Base-by-base conservation (phyloP, 2,113 vertebrate species). In the Dinomys branickii region DNA sequence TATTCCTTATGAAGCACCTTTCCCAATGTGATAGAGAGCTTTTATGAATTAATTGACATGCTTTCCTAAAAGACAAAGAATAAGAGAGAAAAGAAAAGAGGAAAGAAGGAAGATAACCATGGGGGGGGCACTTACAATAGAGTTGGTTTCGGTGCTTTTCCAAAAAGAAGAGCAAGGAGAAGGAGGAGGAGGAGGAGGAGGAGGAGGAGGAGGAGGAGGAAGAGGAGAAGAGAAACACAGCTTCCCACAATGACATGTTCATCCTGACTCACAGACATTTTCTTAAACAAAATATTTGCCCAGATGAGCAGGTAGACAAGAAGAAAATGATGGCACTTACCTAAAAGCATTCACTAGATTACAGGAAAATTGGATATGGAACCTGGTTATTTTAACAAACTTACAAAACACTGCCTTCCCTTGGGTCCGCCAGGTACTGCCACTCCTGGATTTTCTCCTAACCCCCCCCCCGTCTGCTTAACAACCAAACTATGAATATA, bases 251-350 rank as follows among this genome's bases (percentile, higher is more conserved):
- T 58, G 61, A 78, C 41, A 58, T 86, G 67, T 28, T 93, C 67
- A 77, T 69, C 38, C 75, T 56, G 44, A 88, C 44, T 78, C 92
- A 58, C 38, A 93, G 35, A 26, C 69, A 81, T 82, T 85, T 90
- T 83, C 56, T 86, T 75, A 67, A 96, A 67, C 81, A 61, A 65
- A 82, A 86, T 26, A 65, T 94, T 88, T 89, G 30, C 30, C 2
- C 13, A 28, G 41, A 30, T 65, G 91, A 67, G 59, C 73, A 89
- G 44, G 22, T 16, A 75, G 47, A 90, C 85, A 83, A 56, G 13
- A 82, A 84, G 77, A 33, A 91, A 83, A 86, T 14, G 50, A 67
- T 13, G 0, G 75, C 65, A 83, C 10, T 24, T 54, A 65, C 84
- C 58, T 63, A 73, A 91, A 91, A 82, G 8, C 35, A n/a, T 75